Base-by-base conservation (phyloP, 1,140 invertebrate species). In the Drosophila triauraria region DNA sequence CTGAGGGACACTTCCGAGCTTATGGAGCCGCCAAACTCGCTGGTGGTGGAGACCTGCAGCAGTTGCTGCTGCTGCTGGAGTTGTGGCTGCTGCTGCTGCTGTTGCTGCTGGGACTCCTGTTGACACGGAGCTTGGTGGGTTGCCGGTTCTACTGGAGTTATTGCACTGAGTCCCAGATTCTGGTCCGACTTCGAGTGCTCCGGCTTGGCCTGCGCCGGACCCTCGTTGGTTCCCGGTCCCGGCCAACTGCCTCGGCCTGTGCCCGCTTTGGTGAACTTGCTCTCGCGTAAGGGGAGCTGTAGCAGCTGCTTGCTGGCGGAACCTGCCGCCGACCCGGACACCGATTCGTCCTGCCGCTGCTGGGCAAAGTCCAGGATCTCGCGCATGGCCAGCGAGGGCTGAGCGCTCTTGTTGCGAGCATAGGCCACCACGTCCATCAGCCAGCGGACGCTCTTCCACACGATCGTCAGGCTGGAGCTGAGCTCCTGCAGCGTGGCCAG, bases 361-460 rank as follows among this genome's bases (percentile, higher is more conserved):
- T 82, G 77, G 0, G 70, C 71, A 50, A 91, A 92, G 27, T 91
- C 82, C 5, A 93, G 77, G 2, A 93, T 83, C 10, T 92, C 91
- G 0, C 75, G 79, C 85, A 93, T 93, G 13, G 82, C 69, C 25
- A 83, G 23, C 7, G 81, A 72, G 7, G 81, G 75, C 15, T 90
- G 86, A 0, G 84, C 91, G 40, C 91, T 94, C 81, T 97, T 96
- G 90, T 99, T 98, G 61, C 98, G 94, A 1, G 98, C 98, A 91
- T 98, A 98, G 1, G 97, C 96, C 43, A 99, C 97, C 3, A 98
- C 96, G 83, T 99, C 98, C 95, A 98, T 97, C 1, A 99, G 94
- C 98, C 98, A 99, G 13, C 99, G 95, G 4, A 97, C 96, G 25
- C 96, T 96, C 91, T 98, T 98, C 98, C 98, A 99, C 2, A 97